Base-by-base conservation (phyloP, 2,797 vertebrate genomes). In the Pteropus rufus region DNA sequence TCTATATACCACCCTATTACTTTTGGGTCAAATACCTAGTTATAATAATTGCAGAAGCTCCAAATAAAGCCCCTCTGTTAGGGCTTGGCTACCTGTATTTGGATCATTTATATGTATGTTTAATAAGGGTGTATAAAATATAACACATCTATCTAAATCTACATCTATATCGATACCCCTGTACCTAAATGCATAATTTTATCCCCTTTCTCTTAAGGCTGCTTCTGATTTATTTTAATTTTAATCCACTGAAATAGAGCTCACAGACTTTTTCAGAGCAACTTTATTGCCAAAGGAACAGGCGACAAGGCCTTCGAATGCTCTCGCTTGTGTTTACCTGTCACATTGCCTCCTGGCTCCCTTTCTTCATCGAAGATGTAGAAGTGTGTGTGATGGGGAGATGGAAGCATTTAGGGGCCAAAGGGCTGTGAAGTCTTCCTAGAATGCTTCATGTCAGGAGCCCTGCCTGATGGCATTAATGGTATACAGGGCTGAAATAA, bases 201-300 rank as follows among this genome's bases (percentile, higher is more conserved):
- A 93, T 62, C 14, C 60, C 6, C 70, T 93, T 97, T 89, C 72
- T 95, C 82, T 39, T 85, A 73, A 91, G 34, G 15, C 31, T 72
- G 76, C 29, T 10, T 94, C 26, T 93, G 76, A 56, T 84, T 95
- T 89, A 12, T 89, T 92, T 94, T 64, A 44, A 72, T 92, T 86
- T 96, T 91, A 56, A 36, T 89, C 58, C 60, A 94, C 11, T 73
- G 60, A 91, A 83, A 62, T 39, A 56, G n/a, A 26, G n/a, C 77
- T 93, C 24, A 86, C 77, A 36, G 73, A 41, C 67, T 67, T 94
- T 96, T 95, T 56, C 82, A 85, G 85, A 93, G 70, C 26, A 19
- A n/a, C 12, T 79, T 81, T 34, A 70, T 76, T 96, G 93, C 83
- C 80, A 62, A 89, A 82, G 70, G 15, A 94, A 89, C 56, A 94